Evolutionary conservation across 92 coral and sea anemone species (phyloP).

Genomic region (Chrysogorgia sp.): DNA sequence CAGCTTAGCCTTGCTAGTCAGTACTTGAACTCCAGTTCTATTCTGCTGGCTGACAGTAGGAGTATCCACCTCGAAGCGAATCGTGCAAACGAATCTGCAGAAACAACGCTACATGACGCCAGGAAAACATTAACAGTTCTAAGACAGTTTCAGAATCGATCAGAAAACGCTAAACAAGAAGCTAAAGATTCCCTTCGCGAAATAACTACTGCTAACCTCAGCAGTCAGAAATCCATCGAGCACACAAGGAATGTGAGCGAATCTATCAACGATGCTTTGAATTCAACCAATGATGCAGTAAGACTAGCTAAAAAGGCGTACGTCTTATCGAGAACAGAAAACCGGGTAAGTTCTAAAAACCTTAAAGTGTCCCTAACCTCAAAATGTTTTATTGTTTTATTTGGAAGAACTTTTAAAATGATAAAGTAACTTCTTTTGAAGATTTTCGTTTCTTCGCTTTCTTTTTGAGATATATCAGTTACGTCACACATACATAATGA

Average conservation of each 20-base stretch:
- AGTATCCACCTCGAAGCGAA: conserved; percentile 64
- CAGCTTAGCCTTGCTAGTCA: conserved; percentile 49
- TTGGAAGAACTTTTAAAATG: no score
- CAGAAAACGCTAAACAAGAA: conserved; percentile 65
- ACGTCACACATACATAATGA: no score
- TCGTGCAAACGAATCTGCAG: conserved; percentile 72
- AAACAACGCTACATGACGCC: conserved; percentile 71
- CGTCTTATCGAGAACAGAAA: conserved; percentile 63
- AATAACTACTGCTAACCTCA: conserved; percentile 64
- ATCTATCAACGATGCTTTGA: conserved; percentile 71
- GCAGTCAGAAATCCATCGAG: conserved; percentile 72
- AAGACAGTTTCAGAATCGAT: conserved; percentile 62
- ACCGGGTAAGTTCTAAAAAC: conserved; percentile 63
- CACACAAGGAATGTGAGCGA: conserved; percentile 65
- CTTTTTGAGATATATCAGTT: no score
- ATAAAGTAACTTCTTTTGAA: no score
- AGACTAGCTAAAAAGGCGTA: conserved; percentile 62
- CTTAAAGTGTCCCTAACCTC: no score
- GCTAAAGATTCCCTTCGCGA: conserved; percentile 70
- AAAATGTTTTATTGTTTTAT: no score
- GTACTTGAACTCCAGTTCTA: conserved; percentile 41
- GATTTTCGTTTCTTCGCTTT: no score
- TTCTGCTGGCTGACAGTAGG: conserved; percentile 65
- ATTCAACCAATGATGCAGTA: conserved; percentile 56
- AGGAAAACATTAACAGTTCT: conserved; percentile 70